These are phyloP conservation scores for Astreopora myriophthalma DNA, from an alignment of 64 coral and sea anemone genomes.

Conservation along the genomic window DNA sequence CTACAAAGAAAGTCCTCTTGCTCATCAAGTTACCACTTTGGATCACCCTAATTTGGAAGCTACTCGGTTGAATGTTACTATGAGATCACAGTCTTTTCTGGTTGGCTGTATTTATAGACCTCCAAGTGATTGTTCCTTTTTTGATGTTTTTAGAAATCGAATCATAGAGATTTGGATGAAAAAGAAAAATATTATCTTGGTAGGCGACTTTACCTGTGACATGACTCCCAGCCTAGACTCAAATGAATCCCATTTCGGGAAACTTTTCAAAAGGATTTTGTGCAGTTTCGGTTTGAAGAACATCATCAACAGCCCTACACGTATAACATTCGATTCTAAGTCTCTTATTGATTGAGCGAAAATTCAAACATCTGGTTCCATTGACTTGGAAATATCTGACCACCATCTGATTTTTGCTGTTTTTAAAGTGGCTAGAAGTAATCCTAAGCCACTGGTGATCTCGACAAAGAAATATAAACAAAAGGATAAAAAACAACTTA, in stretches of 20 bases:
- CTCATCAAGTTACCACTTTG: not conserved
- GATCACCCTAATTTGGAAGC: conserved; percentile 2
- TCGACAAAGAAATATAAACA: no score
- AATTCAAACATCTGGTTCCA: not conserved
- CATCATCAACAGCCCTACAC: conserved; percentile 10
- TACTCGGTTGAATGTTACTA: conserved; percentile 14
- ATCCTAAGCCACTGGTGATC: not conserved
- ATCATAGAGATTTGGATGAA: not conserved
- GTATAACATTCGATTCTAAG: not conserved
- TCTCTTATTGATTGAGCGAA: conserved; percentile 1
- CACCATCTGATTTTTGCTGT: not conserved
- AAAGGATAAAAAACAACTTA: no score
- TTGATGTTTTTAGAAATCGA: not conserved
- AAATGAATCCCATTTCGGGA: no score
- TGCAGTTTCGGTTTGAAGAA: not conserved
- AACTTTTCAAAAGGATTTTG: not conserved
- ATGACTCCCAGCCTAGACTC: not conserved
- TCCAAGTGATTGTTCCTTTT: not conserved
- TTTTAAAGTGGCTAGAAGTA: not conserved
- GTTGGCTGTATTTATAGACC: no score
- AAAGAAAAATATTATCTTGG: conserved; percentile 14
- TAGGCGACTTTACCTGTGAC: conserved; percentile 38
- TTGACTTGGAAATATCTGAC: not conserved
- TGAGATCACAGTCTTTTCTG: conserved; percentile 20
- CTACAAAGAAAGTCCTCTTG: not conserved